Conservation (phyloP, 2,797 vertebrate species). For the Sitta carolinensis region DNA sequence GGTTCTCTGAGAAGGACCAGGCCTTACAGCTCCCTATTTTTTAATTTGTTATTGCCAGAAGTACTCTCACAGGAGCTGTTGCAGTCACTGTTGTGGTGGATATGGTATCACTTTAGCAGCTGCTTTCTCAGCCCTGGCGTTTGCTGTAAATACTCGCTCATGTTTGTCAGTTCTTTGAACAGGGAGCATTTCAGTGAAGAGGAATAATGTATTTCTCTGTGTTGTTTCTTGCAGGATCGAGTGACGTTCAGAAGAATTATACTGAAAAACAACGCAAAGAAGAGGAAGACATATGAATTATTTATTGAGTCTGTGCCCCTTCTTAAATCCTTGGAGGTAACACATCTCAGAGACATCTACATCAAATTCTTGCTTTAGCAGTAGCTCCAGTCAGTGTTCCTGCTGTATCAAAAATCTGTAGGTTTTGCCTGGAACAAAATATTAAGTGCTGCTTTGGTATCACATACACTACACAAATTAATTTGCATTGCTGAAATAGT, state of each 20-base stretch:
- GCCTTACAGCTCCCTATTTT: not conserved
- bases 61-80: not conserved
- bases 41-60: not conserved
- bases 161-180: not conserved
- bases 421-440: not conserved
- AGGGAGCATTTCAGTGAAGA: not conserved
- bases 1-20: not conserved
- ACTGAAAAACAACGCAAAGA: constrained; percentile 93
- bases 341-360: not conserved
- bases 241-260: constrained; percentile 94
- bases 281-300: constrained; percentile 89
- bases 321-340: constrained; percentile 92
- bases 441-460: not conserved
- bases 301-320: constrained; percentile 94
- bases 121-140: not conserved
- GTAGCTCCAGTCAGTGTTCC: not conserved
- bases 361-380: not conserved
- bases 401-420: not conserved
- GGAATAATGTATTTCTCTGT: constrained; percentile 34
- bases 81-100: not conserved
- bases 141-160: not conserved
- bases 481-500: not conserved
- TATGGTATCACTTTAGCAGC: not conserved
- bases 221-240: constrained; percentile 83
- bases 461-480: not conserved